Percentiles rank a stretch among this genome's conserved stretches.
These are phyloP conservation scores for Spisula subtruncata DNA, from an alignment of 2,888 invertebrate genomes.

Conservation along the genomic window DNA sequence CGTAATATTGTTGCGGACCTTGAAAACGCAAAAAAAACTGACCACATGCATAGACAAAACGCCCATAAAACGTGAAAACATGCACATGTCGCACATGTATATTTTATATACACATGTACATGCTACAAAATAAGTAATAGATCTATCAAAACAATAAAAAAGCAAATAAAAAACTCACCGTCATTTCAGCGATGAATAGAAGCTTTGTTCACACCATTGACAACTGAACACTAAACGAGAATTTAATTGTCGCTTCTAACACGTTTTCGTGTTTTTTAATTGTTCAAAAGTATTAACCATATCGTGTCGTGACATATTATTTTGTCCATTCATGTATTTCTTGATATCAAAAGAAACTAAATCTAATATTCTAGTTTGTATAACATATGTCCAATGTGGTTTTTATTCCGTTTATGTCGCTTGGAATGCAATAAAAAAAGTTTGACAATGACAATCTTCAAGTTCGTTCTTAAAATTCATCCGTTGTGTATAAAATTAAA, in stretches of 20 bases:
- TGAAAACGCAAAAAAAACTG: too few species aligned
- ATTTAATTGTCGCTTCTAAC: not conserved
- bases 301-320: slow-evolving; percentile 2
- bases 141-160: not conserved
- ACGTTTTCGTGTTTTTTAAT: slow-evolving; percentile 2
- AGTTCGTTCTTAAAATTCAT: too few species aligned
- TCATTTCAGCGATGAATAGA: not conserved
- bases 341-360: not conserved
- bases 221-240: not conserved
- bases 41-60: not conserved
- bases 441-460: not conserved
- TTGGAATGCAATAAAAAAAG: not conserved
- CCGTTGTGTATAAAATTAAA: too few species aligned
- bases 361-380: not conserved
- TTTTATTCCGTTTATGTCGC: not conserved
- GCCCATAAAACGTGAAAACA: not conserved
- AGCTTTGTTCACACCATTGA: not conserved
- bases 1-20: too few species aligned
- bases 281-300: not conserved
- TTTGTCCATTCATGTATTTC: slow-evolving; percentile 10
- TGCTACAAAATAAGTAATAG: too few species aligned
- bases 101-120: too few species aligned
- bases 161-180: not conserved
- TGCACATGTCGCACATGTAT: too few species aligned
- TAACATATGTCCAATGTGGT: not conserved